These are phyloP conservation scores for Xanthia icteritia DNA, from an alignment of 2,888 invertebrate species.

Conservation along the genomic window DNA sequence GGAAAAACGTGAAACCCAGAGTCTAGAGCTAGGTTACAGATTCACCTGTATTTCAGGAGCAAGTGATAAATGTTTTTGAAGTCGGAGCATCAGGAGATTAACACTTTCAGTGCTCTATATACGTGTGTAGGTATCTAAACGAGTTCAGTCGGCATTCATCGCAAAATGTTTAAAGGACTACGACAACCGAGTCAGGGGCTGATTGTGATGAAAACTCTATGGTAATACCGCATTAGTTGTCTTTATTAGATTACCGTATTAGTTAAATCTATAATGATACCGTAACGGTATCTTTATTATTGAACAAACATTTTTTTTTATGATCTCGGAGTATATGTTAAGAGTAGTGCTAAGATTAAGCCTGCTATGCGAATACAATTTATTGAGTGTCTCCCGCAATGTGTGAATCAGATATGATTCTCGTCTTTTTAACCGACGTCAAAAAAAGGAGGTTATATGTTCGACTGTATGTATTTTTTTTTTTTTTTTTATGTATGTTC, in stretches of 20 bases:
- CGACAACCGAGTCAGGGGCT: neutral
- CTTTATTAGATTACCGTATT: neutral
- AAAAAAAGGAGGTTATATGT: no score
- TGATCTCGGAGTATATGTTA: neutral
- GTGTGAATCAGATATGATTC: neutral
- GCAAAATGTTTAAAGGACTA: neutral
- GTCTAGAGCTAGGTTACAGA: neutral
- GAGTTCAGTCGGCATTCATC: neutral
- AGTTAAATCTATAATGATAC: neutral
- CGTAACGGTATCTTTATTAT: neutral
- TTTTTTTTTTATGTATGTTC: no score
- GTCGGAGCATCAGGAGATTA: no score
- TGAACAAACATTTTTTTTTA: neutral
- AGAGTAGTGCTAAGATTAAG: neutral
- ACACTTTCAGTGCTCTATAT: no score
- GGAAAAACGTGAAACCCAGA: neutral
- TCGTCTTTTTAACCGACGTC: no score
- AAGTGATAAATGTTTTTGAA: no score
- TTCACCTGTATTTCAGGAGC: neutral
- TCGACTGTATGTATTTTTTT: no score
- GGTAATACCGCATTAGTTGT: no score
- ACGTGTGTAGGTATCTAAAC: neutral
- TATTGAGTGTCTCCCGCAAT: neutral
- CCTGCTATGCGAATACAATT: neutral
- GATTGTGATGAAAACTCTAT: neutral